Base-by-base conservation (phyloP, 2,797 vertebrate genomes). In the Mastacembelus armatus region DNA sequence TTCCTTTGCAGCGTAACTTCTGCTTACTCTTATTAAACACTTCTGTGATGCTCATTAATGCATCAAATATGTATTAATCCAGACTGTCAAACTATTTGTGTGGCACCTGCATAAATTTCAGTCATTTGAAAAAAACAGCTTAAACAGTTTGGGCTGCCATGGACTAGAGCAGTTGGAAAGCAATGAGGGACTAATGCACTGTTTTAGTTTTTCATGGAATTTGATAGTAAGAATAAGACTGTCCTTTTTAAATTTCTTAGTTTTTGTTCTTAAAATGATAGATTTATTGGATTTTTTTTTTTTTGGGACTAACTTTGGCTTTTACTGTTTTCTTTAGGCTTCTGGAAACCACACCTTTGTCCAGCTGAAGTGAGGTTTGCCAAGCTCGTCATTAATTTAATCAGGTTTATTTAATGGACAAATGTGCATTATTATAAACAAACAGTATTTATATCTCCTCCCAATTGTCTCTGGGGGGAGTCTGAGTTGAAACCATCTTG, bases 331-430 rank as follows among this genome's bases (percentile, higher is more conserved):
- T 56, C 69, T 57, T 22, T 74, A 93, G 92, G 86, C 71, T 66
- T 86, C 85, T 77, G 88, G 87, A 81, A 90, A 86, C 86, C 89
- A 85, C 84, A 89, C 88, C 88, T 90, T 81, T 77, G 67, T 92
- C 87, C 86, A 89, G 69, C 85, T 89, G 87, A 90, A 89, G 90
- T 85, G 87, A 92, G 89, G 85, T 87, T 86, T 85, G 71, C 88
- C 74, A 76, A 89, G 88, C 74, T 88, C 85, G 65, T 77, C 78
- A 39, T 88, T 92, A 90, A 92, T 92, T 92, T 92, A 90, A 89
- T 90, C 90, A 87, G 85, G 88, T 93, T 93, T 89, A 92, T 92
- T 92, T 93, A 92, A 93, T 89, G 89, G 88, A 93, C 90, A 92
- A 72, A 85, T 92, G 84, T 91, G 88, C 87, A 88, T 91, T 91